A percentile compares a stretch with the other conserved stretches of the same genome.
These are phyloP conservation scores for Gopherus evgoodei DNA, from an alignment of 2,113 vertebrate species.

Conservation along the genomic window DNA sequence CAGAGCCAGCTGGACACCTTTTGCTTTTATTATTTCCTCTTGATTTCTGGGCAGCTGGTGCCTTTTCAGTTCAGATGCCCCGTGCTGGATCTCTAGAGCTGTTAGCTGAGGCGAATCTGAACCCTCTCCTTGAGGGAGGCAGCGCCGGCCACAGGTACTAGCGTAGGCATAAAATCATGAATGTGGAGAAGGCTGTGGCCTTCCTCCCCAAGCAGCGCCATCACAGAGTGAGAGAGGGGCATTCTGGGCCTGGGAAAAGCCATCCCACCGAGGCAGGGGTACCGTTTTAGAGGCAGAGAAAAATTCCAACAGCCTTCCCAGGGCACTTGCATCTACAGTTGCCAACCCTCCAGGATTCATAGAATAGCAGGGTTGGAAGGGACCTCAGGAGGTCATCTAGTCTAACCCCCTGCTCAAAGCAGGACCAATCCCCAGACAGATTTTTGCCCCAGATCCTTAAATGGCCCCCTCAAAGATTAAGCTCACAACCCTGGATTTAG, in stretches of 20 bases:
- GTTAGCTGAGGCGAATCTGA: not conserved
- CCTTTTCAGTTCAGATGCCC: not conserved
- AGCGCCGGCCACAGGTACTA: too few relatives aligned
- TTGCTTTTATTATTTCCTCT: not conserved
- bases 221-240: not conserved
- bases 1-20: not conserved
- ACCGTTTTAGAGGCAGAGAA: not conserved
- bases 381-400: too few relatives aligned
- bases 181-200: not conserved
- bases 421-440: too few relatives aligned
- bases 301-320: not conserved
- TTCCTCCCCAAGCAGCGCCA: not conserved
- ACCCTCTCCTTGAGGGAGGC: too few relatives aligned
- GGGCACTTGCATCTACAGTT: too few relatives aligned
- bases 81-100: not conserved
- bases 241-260: not conserved
- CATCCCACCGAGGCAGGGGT: too few relatives aligned
- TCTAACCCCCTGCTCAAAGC: too few relatives aligned
- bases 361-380: too few relatives aligned
- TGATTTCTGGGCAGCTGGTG: not conserved
- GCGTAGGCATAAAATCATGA: not conserved
- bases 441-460: too few relatives aligned
- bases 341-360: too few relatives aligned
- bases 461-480: too few relatives aligned
- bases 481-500: too few relatives aligned